Conservation (phyloP, 2,888 invertebrate species). For the Cephus nigrinus region DNA sequence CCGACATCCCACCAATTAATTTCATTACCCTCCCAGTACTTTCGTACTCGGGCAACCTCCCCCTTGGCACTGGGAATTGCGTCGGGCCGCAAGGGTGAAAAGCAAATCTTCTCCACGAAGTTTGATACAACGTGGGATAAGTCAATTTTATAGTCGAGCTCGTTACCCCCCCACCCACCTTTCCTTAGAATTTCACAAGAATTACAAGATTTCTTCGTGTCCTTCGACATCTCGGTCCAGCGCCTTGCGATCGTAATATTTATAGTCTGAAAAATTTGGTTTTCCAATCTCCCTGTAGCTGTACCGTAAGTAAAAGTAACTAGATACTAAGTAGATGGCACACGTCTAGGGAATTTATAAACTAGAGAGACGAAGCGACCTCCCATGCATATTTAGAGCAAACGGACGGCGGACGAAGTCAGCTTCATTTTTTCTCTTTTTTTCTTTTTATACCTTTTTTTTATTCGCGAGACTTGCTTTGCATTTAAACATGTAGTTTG, state of each 20-base stretch:
- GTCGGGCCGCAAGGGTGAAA: conserved; percentile 24
- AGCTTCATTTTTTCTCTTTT: conserved; percentile 8
- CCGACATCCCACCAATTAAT: conserved; percentile 50
- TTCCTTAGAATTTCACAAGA: not conserved
- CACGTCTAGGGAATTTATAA: not conserved
- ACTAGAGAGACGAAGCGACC: not conserved
- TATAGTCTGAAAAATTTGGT: not conserved
- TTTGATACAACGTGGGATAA: conserved; percentile 32
- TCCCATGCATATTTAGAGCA: conserved; percentile 28
- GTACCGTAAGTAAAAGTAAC: not conserved
- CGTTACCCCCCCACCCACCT: not conserved
- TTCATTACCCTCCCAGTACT: conserved; percentile 40
- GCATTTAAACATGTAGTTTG: conserved; percentile 47
- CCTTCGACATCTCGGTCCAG: not conserved
- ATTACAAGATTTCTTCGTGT: not conserved
- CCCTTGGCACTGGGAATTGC: conserved; percentile 3
- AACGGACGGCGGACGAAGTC: conserved; percentile 28
- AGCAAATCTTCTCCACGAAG: conserved; percentile 23
- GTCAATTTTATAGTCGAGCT: conserved; percentile 42
- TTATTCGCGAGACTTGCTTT: conserved; percentile 38
- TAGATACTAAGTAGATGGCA: not conserved
- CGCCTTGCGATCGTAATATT: not conserved
- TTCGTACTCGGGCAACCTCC: conserved; percentile 17
- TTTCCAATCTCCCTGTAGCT: not conserved
- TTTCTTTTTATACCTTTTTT: conserved; percentile 9